Base-by-base conservation (phyloP, 2,113 vertebrate genomes). In the Upupa epops region DNA sequence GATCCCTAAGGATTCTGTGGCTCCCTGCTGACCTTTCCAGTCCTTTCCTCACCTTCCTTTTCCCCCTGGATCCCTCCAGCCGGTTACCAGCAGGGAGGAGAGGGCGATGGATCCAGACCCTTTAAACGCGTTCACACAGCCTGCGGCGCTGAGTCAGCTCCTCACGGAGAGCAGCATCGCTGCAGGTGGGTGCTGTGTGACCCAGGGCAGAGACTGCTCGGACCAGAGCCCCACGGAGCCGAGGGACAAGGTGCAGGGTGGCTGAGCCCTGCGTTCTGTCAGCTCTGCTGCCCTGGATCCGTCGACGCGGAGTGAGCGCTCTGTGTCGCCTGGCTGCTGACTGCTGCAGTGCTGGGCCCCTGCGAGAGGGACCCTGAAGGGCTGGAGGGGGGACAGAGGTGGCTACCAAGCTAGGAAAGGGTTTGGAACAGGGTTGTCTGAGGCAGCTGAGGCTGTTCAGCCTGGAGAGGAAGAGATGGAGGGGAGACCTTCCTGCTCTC, bases 21-120 rank as follows among this genome's bases (percentile, higher is more conserved):
- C n/a, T n/a, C n/a, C 6, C 45, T 52, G 90, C 64, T 82, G 59
- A 25, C 65, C 32, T 70, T 68, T 42, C 42, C 2, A 0, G 60
- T 8, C 9, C 26, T 45, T 68, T 59, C 25, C 16, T 85, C 7
- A 15, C 36, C 3, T 52, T 69, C 20, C 16, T 48, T 73, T 51
- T 7, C 3, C 6, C 6, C 0, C 22, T 3, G 2, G 55, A 6
- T 74, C 72, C 79, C 76, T 86, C 78, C 68, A 26, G 46, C 25
- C 46, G 16, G 37, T 92, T 79, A 48, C 34, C 66, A 91, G 91
- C 60, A 66, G 86, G n/a, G 10, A 18, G 80, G n/a, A 72, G 51
- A 76, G 92, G 45, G 31, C 40, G 22, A 97, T 98, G 97, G 96
- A 98, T n/a, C 32, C 80, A 2, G 92, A 93, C 17, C 17, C 92